Conservation (phyloP, 1,140 invertebrate genomes). For the Capitella teleta region DNA sequence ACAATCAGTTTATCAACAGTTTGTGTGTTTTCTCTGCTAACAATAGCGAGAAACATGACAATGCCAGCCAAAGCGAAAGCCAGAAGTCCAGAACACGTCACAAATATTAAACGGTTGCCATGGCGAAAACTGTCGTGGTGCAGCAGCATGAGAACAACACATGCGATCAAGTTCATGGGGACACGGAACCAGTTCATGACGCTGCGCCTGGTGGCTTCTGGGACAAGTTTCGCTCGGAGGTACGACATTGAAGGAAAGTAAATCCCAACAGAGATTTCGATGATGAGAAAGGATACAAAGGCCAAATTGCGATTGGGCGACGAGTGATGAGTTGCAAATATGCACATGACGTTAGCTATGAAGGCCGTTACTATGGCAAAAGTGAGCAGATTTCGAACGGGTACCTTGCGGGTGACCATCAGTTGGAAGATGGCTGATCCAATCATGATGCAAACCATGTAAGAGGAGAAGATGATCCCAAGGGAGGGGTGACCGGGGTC, state of each 20-base stretch:
- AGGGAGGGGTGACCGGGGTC: constrained; percentile 40
- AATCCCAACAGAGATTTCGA: constrained; percentile 49
- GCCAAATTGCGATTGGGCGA: constrained; percentile 34
- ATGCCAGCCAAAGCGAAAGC: constrained; percentile 26
- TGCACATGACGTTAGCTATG: constrained; percentile 27
- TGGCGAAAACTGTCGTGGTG: constrained; percentile 40
- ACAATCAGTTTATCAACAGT: neutral
- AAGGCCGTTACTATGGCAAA: constrained; percentile 31
- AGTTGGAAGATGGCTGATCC: constrained; percentile 54
- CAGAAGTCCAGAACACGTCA: constrained; percentile 37
- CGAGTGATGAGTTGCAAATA: constrained; percentile 28
- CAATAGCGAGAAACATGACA: constrained; percentile 6
- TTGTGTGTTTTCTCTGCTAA: constrained; percentile 1
- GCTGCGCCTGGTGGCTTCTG: constrained; percentile 44
- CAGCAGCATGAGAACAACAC: constrained; percentile 42
- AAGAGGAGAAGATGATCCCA: constrained; percentile 48
- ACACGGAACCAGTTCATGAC: constrained; percentile 42
- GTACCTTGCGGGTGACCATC: constrained; percentile 26
- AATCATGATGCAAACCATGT: constrained; percentile 59
- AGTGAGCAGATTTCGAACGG: constrained; percentile 35
- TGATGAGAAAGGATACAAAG: constrained; percentile 51
- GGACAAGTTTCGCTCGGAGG: constrained; percentile 51
- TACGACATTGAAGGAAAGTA: constrained; percentile 49
- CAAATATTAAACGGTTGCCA: constrained; percentile 43
- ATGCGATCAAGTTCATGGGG: constrained; percentile 39